Evolutionary conservation across 1,140 invertebrate species (phyloP).

Genomic region (Himalopsyche phryganea): DNA sequence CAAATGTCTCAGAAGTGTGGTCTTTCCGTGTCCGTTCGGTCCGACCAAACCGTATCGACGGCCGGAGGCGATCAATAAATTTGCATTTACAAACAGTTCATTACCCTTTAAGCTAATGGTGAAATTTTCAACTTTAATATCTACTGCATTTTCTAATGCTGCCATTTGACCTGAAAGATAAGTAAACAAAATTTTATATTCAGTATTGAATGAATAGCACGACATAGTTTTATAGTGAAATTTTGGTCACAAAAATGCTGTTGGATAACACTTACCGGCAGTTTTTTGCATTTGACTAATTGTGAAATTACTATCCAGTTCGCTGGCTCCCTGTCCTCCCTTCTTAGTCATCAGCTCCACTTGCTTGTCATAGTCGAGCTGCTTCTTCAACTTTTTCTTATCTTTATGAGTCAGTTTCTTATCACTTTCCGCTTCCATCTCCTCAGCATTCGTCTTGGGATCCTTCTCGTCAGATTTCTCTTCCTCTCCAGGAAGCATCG

Average conservation of each 20-base stretch:
- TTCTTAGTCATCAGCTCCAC: slow-evolving; percentile 85
- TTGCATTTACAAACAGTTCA: slow-evolving; percentile 96
- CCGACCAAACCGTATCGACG: slow-evolving; percentile 96
- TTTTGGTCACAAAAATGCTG: no score
- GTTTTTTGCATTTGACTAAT: slow-evolving; percentile 92
- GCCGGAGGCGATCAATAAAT: slow-evolving; percentile 88
- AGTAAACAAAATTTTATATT: slow-evolving; percentile 1
- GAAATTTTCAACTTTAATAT: slow-evolving; percentile 99
- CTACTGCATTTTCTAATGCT: slow-evolving; percentile 89
- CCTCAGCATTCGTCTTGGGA: slow-evolving; percentile 8
- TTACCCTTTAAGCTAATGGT: slow-evolving; percentile 97
- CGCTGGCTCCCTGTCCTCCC: slow-evolving; percentile 82
- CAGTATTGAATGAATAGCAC: no score
- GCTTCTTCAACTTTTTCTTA: slow-evolving; percentile 90
- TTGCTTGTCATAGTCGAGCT: slow-evolving; percentile 88
- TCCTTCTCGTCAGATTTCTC: slow-evolving; percentile 26
- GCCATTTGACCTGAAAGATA: slow-evolving; percentile 62
- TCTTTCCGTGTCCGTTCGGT: slow-evolving; percentile 99
- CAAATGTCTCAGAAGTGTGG: slow-evolving; percentile 94
- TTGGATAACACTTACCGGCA: slow-evolving; percentile 52
- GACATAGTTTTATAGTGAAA: no score
- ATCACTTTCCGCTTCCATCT: slow-evolving; percentile 39
- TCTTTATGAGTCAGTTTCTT: slow-evolving; percentile 91
- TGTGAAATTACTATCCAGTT: slow-evolving; percentile 91
- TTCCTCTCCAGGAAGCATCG: slow-evolving; percentile 35